Evolutionary conservation across 2,797 vertebrate species (phyloP).

Genomic region (Pangasius mekongensis): DNA sequence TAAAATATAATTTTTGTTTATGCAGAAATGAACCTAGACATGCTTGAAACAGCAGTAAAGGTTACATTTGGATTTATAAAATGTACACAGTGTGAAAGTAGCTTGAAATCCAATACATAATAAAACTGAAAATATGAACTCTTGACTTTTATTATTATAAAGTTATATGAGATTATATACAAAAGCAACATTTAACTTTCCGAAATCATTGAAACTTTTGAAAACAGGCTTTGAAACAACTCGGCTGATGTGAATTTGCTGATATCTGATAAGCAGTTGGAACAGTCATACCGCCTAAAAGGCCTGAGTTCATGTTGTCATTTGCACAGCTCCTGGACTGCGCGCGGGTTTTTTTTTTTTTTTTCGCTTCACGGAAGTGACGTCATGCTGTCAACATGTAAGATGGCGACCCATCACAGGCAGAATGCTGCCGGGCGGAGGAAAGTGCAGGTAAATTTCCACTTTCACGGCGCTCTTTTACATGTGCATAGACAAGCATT

Average conservation of each 20-base stretch:
- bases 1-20: no score
- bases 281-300: no score
- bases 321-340: not conserved
- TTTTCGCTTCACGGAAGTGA: constrained; percentile 73
- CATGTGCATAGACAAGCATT: not conserved
- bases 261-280: not conserved
- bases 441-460: constrained; percentile 83
- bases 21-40: not conserved
- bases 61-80: not conserved
- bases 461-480: constrained; percentile 10
- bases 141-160: not conserved
- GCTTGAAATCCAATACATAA: not conserved
- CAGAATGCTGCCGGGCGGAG: constrained; percentile 88
- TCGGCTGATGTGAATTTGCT: not conserved
- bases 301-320: no score
- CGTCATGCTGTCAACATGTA: constrained; percentile 86
- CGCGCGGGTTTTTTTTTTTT: constrained; percentile 6
- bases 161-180: not conserved
- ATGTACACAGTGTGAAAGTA: not conserved
- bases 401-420: constrained; percentile 90
- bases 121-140: not conserved
- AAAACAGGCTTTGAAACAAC: not conserved
- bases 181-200: not conserved
- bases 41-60: not conserved
- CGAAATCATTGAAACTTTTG: not conserved